Conservation (phyloP, 1,140 invertebrate genomes). For the Zaprionus inermis region DNA sequence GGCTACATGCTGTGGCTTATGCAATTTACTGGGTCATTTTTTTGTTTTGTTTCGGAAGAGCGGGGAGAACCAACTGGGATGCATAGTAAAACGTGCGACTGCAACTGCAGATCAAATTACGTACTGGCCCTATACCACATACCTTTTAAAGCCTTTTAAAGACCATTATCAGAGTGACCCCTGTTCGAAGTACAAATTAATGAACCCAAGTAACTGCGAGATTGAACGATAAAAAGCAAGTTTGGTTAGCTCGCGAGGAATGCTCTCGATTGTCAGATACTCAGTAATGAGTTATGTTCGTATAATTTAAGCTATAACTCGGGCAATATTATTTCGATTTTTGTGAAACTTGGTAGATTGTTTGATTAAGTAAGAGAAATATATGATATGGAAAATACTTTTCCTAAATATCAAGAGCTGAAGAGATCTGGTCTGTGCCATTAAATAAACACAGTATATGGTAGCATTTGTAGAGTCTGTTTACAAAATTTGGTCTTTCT, state of each 20-base stretch:
- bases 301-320: neutral
- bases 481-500: neutral
- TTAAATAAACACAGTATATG: too few species aligned
- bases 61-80: neutral
- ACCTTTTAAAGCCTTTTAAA: slow-evolving; percentile 70
- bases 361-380: neutral
- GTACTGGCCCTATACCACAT: slow-evolving; percentile 53
- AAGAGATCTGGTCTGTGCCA: neutral
- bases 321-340: neutral
- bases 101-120: slow-evolving; percentile 61
- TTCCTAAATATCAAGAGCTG: neutral
- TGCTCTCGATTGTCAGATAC: neutral
- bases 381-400: too few species aligned
- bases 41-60: neutral
- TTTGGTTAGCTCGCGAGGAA: neutral
- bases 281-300: neutral
- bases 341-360: neutral
- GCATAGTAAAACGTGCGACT: slow-evolving; percentile 56
- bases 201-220: slow-evolving; percentile 56
- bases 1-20: slow-evolving; percentile 56
- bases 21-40: slow-evolving; percentile 58
- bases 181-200: slow-evolving; percentile 53
- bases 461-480: neutral
- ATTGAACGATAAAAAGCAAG: slow-evolving; percentile 62
- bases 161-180: slow-evolving; percentile 59